Evolutionary conservation across 2,888 invertebrate species (phyloP), one percentile per base, ranked within the genome.

Genomic region (Norana najaformis): DNA sequence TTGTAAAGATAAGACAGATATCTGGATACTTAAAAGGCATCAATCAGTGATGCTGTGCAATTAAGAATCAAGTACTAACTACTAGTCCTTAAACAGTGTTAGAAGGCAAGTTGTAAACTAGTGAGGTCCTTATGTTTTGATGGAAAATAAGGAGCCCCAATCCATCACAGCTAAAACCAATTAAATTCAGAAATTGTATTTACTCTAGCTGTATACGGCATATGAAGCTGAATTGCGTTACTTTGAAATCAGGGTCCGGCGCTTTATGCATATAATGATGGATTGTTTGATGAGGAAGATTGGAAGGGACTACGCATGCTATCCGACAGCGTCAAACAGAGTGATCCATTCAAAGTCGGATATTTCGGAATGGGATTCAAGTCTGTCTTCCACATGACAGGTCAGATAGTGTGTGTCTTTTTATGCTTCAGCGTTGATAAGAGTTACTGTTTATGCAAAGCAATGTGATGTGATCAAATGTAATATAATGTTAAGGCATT

Each of bases 351-450:
- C 39, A 94, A 94, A 92, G 94, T 94, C 35, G 94, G 94, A 16
- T 92, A 94, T 90, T 94, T 94, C 91, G 94, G 94, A 36, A 93
- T 94, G 36, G 94, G 94, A 20, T 94, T 94, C 92, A 94, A 94
- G 82, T 94, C 94, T 20, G 93, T 94, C 38, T 94, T 94, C 89
- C 94, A 94, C 90, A 91, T 94, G 39, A 94, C 94, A 93, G 94
- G 94, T 94, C 92, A 34, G 34, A 23, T 34, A 37, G n/a, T n/a
- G 37, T 90, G 34, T 89, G 88, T 16, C 35, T 41, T 14, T 88
- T 39, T 23, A 41, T 30, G 16, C 11, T 8, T 88, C 30, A 39
- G 23, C n/a, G 30, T n/a, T 88, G 30, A 20, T 36, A 23, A 39
- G 30, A 82, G 20, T 82, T 20, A 4, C 35, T 88, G 38, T 23